These are phyloP conservation scores for Unio pictorum DNA, from an alignment of 2,888 invertebrate genomes.

Conservation along the genomic window DNA sequence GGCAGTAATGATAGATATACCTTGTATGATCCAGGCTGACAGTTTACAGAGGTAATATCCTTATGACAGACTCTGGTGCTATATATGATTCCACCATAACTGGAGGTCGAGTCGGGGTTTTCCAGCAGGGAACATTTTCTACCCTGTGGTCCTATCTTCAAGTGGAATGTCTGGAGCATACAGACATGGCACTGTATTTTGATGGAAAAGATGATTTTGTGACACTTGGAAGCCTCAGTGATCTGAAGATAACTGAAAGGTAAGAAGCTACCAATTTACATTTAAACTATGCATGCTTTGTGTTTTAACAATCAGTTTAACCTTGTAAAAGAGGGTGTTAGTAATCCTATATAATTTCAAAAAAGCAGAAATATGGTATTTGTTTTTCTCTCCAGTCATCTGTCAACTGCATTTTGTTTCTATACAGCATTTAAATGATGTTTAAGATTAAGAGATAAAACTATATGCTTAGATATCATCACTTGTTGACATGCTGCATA, in stretches of 20 bases:
- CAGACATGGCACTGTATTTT: conserved; percentile 53
- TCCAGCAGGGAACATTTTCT: conserved; percentile 47
- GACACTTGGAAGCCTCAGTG: conserved; percentile 13
- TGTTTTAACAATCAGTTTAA: background rate
- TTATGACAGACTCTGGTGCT: conserved; percentile 54
- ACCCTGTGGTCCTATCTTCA: conserved; percentile 53
- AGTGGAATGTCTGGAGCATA: conserved; percentile 39
- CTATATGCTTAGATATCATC: no score
- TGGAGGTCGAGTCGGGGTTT: conserved; percentile 58
- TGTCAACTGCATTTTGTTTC: no score
- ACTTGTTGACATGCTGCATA: no score
- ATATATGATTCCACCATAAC: conserved; percentile 55
- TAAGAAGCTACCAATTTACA: conserved; percentile 19
- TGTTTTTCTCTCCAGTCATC: no score
- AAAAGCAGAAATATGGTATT: no score
- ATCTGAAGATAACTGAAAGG: conserved; percentile 27
- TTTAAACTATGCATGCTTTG: background rate
- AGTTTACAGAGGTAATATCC: conserved; percentile 43
- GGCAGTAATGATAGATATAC: background rate
- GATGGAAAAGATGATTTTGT: conserved; percentile 57
- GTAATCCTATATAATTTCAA: background rate
- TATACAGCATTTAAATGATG: no score
- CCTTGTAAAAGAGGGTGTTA: background rate
- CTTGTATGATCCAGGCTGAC: conserved; percentile 28
- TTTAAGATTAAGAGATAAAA: no score